Base-by-base conservation (phyloP, 2,797 vertebrate genomes). In the Sebastes nivosus region DNA sequence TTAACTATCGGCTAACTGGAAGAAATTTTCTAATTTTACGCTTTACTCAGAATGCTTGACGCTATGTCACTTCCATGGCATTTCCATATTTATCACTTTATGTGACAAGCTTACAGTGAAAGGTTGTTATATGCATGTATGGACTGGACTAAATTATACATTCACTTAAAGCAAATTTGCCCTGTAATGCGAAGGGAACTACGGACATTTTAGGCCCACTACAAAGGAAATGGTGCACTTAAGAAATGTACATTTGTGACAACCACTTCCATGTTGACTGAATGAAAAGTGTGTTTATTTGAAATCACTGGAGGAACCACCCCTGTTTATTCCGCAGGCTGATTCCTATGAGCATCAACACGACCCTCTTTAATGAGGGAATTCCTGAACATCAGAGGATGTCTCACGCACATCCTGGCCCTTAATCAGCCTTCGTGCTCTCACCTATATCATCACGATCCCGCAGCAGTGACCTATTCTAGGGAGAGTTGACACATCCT, bases 331-430 rank as follows among this genome's bases (percentile, higher is more conserved):
- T 94, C 90, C 84, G 85, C 88, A 77, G 74, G 64, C 86, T 81
- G 87, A 93, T 90, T 93, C 90, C 86, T 65, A 83, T 80, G 80
- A 87, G 84, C 87, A 77, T 93, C 92, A 91, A 76, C 92, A 85
- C 78, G 90, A 90, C 89, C 87, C 86, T 87, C 89, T 93, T 94
- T 94, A 95, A 95, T 92, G 92, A 95, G 90, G 77, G 73, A 93
- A 93, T 93, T 95, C 94, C 94, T 94, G 93, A 89, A 91, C 93
- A 92, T 94, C 89, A 92, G 86, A 95, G 93, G 91, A 94, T 94
- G 93, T 94, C 89, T 93, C 91, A 92, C 88, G 82, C 89, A 94
- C 90, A 94, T 94, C 94, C 94, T 95, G 92, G 83, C 86, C 75
- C 89, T 93, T 93, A 93, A 95, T 94, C 93, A 92, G 85, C 54